phyloP scores from a whole-genome alignment of 1,140 invertebrate genomes.

The Sycophaga agraensis region DNA sequence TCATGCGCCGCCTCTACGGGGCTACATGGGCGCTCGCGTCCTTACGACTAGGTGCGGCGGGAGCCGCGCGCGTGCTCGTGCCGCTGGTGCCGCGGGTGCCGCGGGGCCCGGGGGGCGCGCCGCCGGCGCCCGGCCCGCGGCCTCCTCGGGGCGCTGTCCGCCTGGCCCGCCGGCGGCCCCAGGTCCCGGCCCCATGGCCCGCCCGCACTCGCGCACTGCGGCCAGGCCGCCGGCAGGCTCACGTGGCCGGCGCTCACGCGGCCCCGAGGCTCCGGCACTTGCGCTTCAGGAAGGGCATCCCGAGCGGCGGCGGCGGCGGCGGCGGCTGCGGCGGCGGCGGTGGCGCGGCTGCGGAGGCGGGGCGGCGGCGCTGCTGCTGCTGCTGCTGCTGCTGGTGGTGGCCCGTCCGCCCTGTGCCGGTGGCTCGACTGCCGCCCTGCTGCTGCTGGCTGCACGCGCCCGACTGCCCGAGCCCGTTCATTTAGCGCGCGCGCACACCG shows the following conservation, averaged over 20 bases:
- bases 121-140: no score
- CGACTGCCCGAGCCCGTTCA: constrained; percentile 24
- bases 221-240: no score
- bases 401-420: not conserved
- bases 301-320: not conserved
- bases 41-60: not conserved
- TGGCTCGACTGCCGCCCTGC: not conserved
- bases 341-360: not conserved
- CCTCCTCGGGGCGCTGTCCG: not conserved
- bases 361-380: not conserved
- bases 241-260: not conserved
- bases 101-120: not conserved
- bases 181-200: not conserved
- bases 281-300: constrained; percentile 21
- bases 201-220: no score
- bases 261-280: constrained; percentile 17
- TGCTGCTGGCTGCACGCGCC: constrained; percentile 38
- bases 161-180: no score
- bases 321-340: not conserved
- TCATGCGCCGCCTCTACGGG: not conserved
- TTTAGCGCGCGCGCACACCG: constrained; percentile 1
- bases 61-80: not conserved
- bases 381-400: not conserved
- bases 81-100: not conserved
- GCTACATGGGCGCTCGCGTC: not conserved